Percentiles rank a stretch among this genome's conserved stretches.
Evolutionary conservation across 2,888 invertebrate species (phyloP).

Genomic region (Galerucella calmariensis): DNA sequence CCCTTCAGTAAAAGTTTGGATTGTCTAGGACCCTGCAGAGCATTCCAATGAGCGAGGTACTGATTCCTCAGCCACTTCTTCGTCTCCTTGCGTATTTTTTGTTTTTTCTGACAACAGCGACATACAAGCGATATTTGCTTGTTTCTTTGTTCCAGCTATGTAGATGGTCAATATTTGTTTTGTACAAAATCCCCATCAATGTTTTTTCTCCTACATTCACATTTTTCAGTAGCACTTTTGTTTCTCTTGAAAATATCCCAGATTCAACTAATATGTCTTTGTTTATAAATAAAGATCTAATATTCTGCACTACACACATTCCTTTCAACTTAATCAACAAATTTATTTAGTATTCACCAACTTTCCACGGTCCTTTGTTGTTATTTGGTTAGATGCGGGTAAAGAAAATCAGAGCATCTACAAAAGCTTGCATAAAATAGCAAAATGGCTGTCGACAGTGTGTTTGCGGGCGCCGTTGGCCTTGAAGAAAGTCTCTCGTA

Average conservation of each 20-base stretch:
- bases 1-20: too few species aligned
- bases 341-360: background rate
- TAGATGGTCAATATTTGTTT: too few species aligned
- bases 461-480: slow-evolving; percentile 44
- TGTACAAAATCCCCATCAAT: too few species aligned
- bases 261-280: background rate
- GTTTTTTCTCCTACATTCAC: background rate
- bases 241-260: background rate
- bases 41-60: too few species aligned
- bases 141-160: too few species aligned
- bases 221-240: background rate
- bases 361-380: background rate
- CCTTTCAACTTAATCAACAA: too few species aligned
- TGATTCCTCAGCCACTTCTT: too few species aligned
- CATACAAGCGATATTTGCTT: too few species aligned
- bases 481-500: slow-evolving; percentile 56
- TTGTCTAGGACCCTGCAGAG: too few species aligned
- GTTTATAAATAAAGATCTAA: background rate
- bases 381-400: background rate
- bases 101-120: too few species aligned
- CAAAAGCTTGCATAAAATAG: background rate
- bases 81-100: too few species aligned
- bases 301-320: background rate
- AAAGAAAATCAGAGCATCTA: background rate
- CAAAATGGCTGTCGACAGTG: slow-evolving; percentile 20